Base-by-base conservation (phyloP, 1,140 invertebrate species). In the Venturia canescens region DNA sequence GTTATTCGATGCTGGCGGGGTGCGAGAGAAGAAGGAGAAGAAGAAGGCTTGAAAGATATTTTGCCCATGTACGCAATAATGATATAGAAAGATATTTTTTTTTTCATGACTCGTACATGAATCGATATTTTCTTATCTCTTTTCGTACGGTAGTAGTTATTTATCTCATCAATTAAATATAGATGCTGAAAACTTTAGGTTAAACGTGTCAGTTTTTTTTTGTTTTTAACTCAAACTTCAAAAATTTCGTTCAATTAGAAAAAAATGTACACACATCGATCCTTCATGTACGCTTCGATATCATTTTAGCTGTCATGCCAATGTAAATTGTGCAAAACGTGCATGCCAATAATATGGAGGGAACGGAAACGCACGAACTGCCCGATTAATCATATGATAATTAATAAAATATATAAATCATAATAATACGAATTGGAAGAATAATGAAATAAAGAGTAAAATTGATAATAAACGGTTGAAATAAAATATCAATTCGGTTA, bases 401-500 rank as follows among this genome's bases (percentile, higher is more conserved):
- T 53, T 67, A 78, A 57, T 79, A 76, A 80, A 60, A 83, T 80
- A 76, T 78, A 77, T 81, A 82, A 82, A 44, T 13, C 38, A 44
- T 44, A 44, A 44, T 13, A 31, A 80, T 48, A 70, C 63, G 78
- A 83, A 83, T 75, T 23, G 80, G 71, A 71, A 87, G 83, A 72
- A 84, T 86, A 76, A 84, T 83, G 84, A 84, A 86, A 83, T 84
- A 86, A 84, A 85, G 85, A 82, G 75, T 76, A 82, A 84, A 81
- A 57, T 16, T 31, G 50, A 75, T 81, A 82, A 72, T 63, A 72
- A 34, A 80, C 31, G 2, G 44, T 70, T 50, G 66, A 82, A 82
- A 80, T 79, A 83, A 76, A 76, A 57, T 78, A 84, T 87, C 82
- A 87, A 84, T 86, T 88, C 84, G 82, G 87, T 88, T 87, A 87